Percentiles rank a stretch among this genome's conserved stretches.
phyloP scores from a whole-genome alignment of 2,888 invertebrate species.

The Venusia cambrica region DNA sequence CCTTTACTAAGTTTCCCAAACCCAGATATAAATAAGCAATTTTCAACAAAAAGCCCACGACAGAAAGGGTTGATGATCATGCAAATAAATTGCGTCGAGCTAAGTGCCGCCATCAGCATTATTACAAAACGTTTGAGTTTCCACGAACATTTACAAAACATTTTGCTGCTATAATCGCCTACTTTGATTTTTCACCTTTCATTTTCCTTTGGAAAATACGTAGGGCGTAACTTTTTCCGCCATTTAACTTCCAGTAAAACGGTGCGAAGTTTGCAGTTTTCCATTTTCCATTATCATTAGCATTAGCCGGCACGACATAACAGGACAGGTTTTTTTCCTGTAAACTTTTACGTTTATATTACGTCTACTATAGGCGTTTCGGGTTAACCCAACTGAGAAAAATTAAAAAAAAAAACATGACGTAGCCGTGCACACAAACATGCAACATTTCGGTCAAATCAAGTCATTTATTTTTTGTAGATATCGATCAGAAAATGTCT shows the following conservation, averaged over 20 bases:
- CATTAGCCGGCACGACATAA: no score
- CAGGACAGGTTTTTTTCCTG: no score
- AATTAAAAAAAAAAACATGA: no score
- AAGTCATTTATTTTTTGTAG: no score
- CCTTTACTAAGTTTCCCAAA: no score
- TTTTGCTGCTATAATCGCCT: slow-evolving; percentile 12
- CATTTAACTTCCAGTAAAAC: slow-evolving; percentile 29
- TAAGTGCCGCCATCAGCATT: slow-evolving; percentile 15
- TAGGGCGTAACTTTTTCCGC: slow-evolving; percentile 27
- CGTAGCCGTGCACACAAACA: no score
- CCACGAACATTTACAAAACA: slow-evolving; percentile 14
- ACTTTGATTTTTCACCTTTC: slow-evolving; percentile 27
- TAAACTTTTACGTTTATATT: no score
- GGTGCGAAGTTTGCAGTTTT: slow-evolving; percentile 31
- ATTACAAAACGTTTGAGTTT: slow-evolving; percentile 17
- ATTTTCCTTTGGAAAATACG: slow-evolving; percentile 23
- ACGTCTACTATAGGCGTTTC: no score
- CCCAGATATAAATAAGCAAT: no score
- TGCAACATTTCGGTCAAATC: no score
- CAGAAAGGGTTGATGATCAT: slow-evolving; percentile 15
- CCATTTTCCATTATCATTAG: slow-evolving; percentile 32
- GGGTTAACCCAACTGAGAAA: no score
- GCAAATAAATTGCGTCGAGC: slow-evolving; percentile 17
- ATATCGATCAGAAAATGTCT: no score
- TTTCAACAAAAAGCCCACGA: slow-evolving; percentile 12